Percentiles rank a stretch among this genome's conserved stretches.
These are phyloP conservation scores for Volucella bombylans DNA, from an alignment of 2,888 invertebrate species.

Conservation along the genomic window DNA sequence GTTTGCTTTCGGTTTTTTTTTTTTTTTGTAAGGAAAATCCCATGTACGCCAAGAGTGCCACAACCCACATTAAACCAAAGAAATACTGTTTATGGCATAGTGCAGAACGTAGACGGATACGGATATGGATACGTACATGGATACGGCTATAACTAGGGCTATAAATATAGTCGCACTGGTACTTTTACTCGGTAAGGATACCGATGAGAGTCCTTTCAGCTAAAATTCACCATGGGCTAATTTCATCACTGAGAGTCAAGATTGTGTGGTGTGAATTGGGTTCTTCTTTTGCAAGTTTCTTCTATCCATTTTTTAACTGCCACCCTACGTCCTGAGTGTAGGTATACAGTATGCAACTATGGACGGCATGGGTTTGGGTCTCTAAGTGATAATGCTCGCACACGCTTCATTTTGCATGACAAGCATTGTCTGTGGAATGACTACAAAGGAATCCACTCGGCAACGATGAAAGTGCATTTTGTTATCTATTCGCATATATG, in stretches of 20 bases:
- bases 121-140: too few relatives aligned
- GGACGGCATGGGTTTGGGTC: neutral
- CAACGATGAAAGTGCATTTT: slow-evolving; percentile 50
- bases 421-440: slow-evolving; percentile 51
- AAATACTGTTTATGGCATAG: slow-evolving; percentile 61
- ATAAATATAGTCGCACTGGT: too few relatives aligned
- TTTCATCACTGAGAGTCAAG: slow-evolving; percentile 71
- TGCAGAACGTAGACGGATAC: neutral
- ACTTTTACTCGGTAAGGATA: slow-evolving; percentile 24
- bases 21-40: slow-evolving; percentile 2
- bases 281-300: slow-evolving; percentile 51
- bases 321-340: neutral
- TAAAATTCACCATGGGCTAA: slow-evolving; percentile 73
- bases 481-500: slow-evolving; percentile 15
- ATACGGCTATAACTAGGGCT: too few relatives aligned
- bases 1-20: neutral
- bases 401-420: slow-evolving; percentile 61
- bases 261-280: slow-evolving; percentile 72
- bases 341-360: neutral
- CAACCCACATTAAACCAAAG: slow-evolving; percentile 52
- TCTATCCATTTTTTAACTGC: neutral
- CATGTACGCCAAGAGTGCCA: slow-evolving; percentile 11
- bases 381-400: slow-evolving; percentile 67
- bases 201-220: slow-evolving; percentile 69
- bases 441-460: slow-evolving; percentile 61